Base-by-base conservation (phyloP, 35 echinoderm and acorn worm genomes). In the Ophiothrix spiculata region DNA sequence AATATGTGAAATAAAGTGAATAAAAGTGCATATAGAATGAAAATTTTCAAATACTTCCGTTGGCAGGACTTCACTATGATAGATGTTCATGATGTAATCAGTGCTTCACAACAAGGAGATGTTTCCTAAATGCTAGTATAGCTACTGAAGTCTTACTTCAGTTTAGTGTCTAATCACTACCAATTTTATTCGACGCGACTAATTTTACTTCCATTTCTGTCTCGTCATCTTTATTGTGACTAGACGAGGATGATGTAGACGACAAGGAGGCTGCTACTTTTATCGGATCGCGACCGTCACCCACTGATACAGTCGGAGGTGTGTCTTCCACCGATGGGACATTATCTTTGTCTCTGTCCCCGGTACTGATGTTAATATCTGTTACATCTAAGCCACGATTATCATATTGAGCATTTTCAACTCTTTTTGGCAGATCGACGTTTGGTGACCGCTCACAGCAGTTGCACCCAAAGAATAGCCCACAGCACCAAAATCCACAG, bases 401-500 rank as follows among this genome's bases (percentile, higher is more conserved):
- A 37, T 84, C 81, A 64, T 84, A 84, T 28, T 69, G 60, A 12
- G 60, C 60, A 69, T 69, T 69, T n/a, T 69, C 60, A 6, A 69
- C 3, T 2, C 60, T 28, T 69, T 69, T 69, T 4, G 60, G 60
- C 8, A n/a, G 4, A 1, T 69, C 25, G 23, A 78, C 28, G 35
- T 88, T 89, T n/a, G 40, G 36, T 29, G 39, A 64, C n/a, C 64
- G 84, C 11, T 86, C 77, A 45, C 90, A 84, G 38, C 84, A 92
- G 14, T 38, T 87, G 39, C 86, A 86, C 12, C 85, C 45, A 32
- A 92, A 31, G 78, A 69, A 82, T 15, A 75, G 46, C 6, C 90
- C 90, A 23, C 87, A 87, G 85, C 84, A 92, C 90, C 90, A 92
- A 23, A 92, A 35, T 37, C 90, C 90, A 56, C 86, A 86, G 2